Base-by-base conservation (phyloP, 2,113 vertebrate genomes). In the Eretmochelys imbricata region DNA sequence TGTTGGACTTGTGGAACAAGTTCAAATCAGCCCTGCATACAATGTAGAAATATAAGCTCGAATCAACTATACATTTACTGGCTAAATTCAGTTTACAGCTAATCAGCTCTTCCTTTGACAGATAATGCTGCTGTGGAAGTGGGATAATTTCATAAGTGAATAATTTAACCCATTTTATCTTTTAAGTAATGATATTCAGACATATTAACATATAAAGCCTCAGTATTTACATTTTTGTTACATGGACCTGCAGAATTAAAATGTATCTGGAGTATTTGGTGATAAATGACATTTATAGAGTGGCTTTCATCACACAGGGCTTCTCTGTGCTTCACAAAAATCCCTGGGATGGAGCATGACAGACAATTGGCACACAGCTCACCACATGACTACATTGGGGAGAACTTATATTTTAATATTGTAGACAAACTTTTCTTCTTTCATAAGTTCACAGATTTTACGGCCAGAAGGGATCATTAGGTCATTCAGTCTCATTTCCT, bases 121-220 rank as follows among this genome's bases (percentile, higher is more conserved):
- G 92, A 91, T 97, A 95, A 96, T 29, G 87, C 94, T 89, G 94
- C 96, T 97, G 91, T 90, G 93, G 96, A 95, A 97, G 97, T 94
- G 82, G 95, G 94, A 92, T 96, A 89, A 97, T 97, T 98, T 95
- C 88, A 83, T 90, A 96, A 95, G 88, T 88, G 96, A 97, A 97
- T 97, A 96, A 94, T 97, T 97, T 94, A 96, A 96, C 89, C 85
- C 89, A 88, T 95, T 98, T 97, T 97, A 97, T 97, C 96, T 95
- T 72, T 97, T 93, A 97, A 97, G 96, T 95, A 96, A 94, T 42
- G 91, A 95, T 95, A 97, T 42, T 94, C 93, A 92, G 95, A 85
- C 94, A 87, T 90, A 97, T 96, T 97, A 97, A 97, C 95, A 94
- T 65, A 93, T 87, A 95, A 97, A 97, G 90, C 94, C 91, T 85